Base-by-base conservation (phyloP, 2,113 vertebrate species). In the Sisor rabdophorus region DNA sequence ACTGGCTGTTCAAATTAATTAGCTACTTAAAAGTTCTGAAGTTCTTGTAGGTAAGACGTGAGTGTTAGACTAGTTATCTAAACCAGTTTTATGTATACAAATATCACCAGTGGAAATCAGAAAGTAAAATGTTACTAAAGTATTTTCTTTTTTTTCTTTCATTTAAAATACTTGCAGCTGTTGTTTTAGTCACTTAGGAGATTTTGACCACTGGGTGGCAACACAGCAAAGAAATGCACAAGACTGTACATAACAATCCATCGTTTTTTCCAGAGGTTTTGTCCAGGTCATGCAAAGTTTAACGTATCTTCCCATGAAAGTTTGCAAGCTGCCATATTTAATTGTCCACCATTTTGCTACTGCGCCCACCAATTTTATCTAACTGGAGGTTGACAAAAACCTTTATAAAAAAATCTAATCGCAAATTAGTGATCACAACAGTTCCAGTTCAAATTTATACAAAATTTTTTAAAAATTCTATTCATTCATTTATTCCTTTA, bases 181-280 rank as follows among this genome's bases (percentile, higher is more conserved):
- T 12, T 44, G 32, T 44, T 64, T 64, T 64, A 2, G 19, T n/a
- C 20, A 6, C 19, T 13, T 40, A 16, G n/a, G 11, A n/a, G 2
- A 40, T 12, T 47, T 26, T 67, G 64, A 48, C 64, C 64, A 68
- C 64, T 68, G 50, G 64, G 44, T 50, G 64, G 64, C 64, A 50
- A 48, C 48, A 48, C 65, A 69, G 36, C 22, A 52, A 69, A 69
- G 47, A 52, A 52, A 52, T 69, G 65, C 47, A 11, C 20, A 28
- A 22, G 26, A 52, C 8, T 52, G 47, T 16, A 19, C 24, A 28
- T 52, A 50, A 69, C 11, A 52, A 30, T 52, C 47, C 65, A 28
- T 52, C 8, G 2, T 52, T 69, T 50, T n/a, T 47, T 68, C n/a
- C 16, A 2, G 64, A 68, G 47, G 28, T 50, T 24, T 50, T 28